A percentile compares a stretch with the other conserved stretches of the same genome.
These are phyloP conservation scores for Nephrotoma guestfalica DNA, from an alignment of 2,888 invertebrate species.

Conservation along the genomic window DNA sequence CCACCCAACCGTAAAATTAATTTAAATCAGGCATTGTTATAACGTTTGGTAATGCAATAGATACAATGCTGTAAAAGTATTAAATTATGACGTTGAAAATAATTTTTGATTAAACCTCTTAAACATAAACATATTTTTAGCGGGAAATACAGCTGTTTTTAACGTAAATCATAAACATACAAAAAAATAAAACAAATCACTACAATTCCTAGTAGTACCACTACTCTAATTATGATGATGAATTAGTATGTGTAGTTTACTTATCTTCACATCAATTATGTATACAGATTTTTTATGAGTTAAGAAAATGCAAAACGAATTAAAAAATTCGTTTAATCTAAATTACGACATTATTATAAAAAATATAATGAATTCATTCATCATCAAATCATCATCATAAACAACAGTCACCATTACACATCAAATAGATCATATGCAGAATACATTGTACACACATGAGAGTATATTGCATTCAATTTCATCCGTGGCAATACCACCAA, in stretches of 20 bases:
- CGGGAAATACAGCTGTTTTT: background rate
- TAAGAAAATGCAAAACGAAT: background rate
- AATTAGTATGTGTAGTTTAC: background rate
- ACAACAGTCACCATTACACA: background rate
- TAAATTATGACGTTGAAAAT: no score
- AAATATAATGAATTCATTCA: background rate
- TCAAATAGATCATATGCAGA: no score
- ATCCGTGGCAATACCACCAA: background rate
- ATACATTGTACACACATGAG: background rate
- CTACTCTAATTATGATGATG: background rate
- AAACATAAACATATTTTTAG: background rate
- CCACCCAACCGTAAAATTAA: no score
- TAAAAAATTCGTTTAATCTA: background rate
- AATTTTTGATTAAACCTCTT: no score
- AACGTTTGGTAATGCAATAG: no score
- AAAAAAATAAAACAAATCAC: background rate
- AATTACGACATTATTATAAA: background rate
- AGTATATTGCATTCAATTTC: background rate
- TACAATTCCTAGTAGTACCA: background rate
- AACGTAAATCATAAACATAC: background rate
- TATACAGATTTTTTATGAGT: background rate
- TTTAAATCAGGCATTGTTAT: no score
- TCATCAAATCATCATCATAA: background rate
- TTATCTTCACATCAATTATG: background rate
- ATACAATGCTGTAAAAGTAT: no score